Conservation (phyloP, 1,140 invertebrate genomes). For the Eurosta solidaginis region DNA sequence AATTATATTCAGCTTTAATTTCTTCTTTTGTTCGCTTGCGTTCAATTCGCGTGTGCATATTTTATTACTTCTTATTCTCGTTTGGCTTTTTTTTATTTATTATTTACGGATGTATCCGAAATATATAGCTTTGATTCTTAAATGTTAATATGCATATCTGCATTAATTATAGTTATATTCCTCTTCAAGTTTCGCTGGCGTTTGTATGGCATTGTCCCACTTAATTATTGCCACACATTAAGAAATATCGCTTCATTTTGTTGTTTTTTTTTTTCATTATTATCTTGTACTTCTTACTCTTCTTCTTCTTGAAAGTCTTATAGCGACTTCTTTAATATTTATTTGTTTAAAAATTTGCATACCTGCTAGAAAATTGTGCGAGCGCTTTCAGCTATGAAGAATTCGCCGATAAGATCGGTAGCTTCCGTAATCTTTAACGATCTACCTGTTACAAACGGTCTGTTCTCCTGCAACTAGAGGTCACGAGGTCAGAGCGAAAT, state of each 20-base stretch:
- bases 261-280: not conserved
- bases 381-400: too few relatives aligned
- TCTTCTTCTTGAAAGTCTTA: not conserved
- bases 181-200: not conserved
- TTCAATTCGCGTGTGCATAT: too few relatives aligned
- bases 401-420: too few relatives aligned
- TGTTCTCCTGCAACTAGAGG: too few relatives aligned
- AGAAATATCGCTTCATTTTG: not conserved
- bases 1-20: too few relatives aligned
- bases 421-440: too few relatives aligned
- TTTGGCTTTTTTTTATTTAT: not conserved
- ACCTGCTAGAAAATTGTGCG: too few relatives aligned
- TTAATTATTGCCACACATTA: slow-evolving; percentile 2
- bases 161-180: not conserved
- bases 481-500: too few relatives aligned
- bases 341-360: too few relatives aligned
- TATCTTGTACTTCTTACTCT: not conserved
- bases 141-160: not conserved
- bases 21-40: too few relatives aligned
- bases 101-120: too few relatives aligned
- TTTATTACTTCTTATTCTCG: not conserved
- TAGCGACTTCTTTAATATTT: not conserved
- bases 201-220: slow-evolving; percentile 12
- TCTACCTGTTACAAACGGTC: too few relatives aligned
- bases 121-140: not conserved